phyloP scores from a whole-genome alignment of 2,113 vertebrate genomes.

The Embiotoca jacksoni region DNA sequence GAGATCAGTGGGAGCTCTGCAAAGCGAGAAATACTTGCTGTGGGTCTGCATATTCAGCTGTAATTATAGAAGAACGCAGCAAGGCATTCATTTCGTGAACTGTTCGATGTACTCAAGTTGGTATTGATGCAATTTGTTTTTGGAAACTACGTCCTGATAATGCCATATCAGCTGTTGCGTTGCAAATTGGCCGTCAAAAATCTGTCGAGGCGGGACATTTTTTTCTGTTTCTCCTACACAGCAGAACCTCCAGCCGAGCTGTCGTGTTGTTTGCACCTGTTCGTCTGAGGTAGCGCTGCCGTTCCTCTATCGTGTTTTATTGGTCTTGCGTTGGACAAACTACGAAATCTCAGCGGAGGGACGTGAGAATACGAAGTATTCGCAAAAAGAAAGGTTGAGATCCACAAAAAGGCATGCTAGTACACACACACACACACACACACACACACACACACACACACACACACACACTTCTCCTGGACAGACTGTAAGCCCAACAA shows the following conservation, averaged over 20 bases:
- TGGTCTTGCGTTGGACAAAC: not conserved
- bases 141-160: not conserved
- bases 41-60: no score
- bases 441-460: not conserved
- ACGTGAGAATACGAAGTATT: no score
- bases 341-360: not conserved
- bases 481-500: not conserved
- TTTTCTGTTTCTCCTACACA: not conserved
- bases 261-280: not conserved
- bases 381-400: not conserved
- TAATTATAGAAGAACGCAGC: not conserved
- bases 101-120: not conserved
- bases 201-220: not conserved
- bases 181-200: slow-evolving; percentile 1
- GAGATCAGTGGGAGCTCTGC: no score
- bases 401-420: not conserved
- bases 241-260: not conserved
- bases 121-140: not conserved
- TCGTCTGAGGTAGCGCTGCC: not conserved
- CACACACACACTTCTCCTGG: not conserved
- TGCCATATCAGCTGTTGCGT: slow-evolving; percentile 4
- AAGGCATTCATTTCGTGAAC: not conserved
- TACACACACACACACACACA: not conserved
- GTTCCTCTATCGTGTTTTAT: not conserved
- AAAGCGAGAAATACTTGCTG: no score